Conservation (phyloP, 2,797 vertebrate genomes). For the Anniella stebbinsi region DNA sequence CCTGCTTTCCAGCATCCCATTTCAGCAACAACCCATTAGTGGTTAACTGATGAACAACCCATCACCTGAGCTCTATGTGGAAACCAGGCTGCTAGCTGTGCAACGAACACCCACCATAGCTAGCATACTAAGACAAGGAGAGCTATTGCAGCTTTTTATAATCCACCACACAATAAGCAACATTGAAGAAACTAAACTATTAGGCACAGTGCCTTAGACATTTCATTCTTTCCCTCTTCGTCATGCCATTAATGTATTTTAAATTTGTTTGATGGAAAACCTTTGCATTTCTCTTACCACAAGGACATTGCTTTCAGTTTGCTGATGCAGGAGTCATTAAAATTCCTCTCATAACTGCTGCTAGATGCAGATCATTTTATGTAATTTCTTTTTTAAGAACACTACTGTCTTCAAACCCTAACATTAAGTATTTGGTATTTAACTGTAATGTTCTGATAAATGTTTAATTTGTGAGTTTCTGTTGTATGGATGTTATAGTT, state of each 20-base stretch:
- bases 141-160: neutral
- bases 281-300: slow-evolving; percentile 67
- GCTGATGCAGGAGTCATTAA: slow-evolving; percentile 60
- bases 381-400: slow-evolving; percentile 11
- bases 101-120: slow-evolving; percentile 18
- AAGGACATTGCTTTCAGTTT: slow-evolving; percentile 60
- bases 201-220: slow-evolving; percentile 32
- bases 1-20: slow-evolving; percentile 23
- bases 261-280: slow-evolving; percentile 60
- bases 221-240: slow-evolving; percentile 50
- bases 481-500: too few species aligned
- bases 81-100: slow-evolving; percentile 10
- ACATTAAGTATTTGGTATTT: neutral
- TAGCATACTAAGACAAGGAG: slow-evolving; percentile 34
- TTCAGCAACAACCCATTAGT: rapidly evolving
- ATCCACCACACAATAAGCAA: slow-evolving; percentile 27
- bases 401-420: neutral
- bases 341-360: slow-evolving; percentile 51
- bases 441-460: neutral
- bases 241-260: slow-evolving; percentile 64
- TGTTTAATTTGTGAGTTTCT: neutral
- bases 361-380: slow-evolving; percentile 18
- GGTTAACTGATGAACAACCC: slow-evolving; percentile 34
- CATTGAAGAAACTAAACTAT: slow-evolving; percentile 31
- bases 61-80: slow-evolving; percentile 11